These are phyloP conservation scores for Metopia argyrocephala DNA, from an alignment of 2,888 invertebrate species.

Conservation along the genomic window DNA sequence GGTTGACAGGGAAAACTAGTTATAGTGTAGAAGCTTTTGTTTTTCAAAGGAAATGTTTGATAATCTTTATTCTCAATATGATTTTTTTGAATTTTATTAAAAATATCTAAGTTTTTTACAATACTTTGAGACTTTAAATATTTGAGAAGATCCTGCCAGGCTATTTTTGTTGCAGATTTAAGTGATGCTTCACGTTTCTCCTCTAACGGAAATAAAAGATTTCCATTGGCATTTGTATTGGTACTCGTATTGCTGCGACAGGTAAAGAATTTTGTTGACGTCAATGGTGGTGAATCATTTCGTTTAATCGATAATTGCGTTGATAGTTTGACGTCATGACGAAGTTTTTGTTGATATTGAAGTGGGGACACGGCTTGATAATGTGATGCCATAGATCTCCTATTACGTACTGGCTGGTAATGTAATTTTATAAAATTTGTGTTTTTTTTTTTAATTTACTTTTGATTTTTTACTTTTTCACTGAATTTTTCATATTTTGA, in stretches of 20 bases:
- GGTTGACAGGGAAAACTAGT: slow-evolving; percentile 14
- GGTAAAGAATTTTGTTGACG: slow-evolving; percentile 37
- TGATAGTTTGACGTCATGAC: slow-evolving; percentile 39
- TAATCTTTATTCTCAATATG: background rate
- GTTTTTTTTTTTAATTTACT: background rate
- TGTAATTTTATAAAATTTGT: background rate
- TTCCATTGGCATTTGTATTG: slow-evolving; percentile 23
- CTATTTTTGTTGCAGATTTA: background rate
- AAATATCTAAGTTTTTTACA: slow-evolving; percentile 38
- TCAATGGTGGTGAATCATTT: slow-evolving; percentile 18
- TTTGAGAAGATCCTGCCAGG: slow-evolving; percentile 5
- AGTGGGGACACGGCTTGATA: background rate
- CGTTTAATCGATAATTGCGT: slow-evolving; percentile 40
- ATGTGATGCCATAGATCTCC: slow-evolving; percentile 36
- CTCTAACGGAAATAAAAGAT: slow-evolving; percentile 38
- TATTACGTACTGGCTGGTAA: too few species aligned
- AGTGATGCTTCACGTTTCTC: background rate
- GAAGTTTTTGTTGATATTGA: background rate
- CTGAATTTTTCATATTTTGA: too few species aligned
- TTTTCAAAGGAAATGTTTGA: slow-evolving; percentile 39
- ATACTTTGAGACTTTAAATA: slow-evolving; percentile 31
- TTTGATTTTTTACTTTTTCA: too few species aligned
- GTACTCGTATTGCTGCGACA: slow-evolving; percentile 15
- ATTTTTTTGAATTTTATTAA: background rate
- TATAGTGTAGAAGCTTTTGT: background rate